Conservation (phyloP, 2,797 vertebrate species). For the Pangasius macronema region DNA sequence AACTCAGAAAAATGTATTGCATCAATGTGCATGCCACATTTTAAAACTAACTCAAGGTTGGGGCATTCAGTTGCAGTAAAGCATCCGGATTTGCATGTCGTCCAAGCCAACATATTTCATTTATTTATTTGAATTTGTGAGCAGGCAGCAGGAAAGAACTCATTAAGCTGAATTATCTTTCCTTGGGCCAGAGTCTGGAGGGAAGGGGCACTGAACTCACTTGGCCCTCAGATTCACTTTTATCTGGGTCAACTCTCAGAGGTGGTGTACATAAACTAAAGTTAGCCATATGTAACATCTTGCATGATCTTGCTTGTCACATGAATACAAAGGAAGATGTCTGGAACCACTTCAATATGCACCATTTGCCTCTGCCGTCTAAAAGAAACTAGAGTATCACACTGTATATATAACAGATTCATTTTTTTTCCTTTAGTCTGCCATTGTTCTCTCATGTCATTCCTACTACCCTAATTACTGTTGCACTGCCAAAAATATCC, state of each 20-base stretch:
- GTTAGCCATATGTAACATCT: background rate
- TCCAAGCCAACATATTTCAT: conserved; percentile 39
- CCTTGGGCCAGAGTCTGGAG: conserved; percentile 58
- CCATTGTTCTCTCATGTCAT: conserved; percentile 7
- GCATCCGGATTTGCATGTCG: conserved; percentile 25
- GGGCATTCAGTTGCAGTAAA: conserved; percentile 31
- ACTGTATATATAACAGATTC: background rate
- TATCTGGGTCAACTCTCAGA: conserved; percentile 14
- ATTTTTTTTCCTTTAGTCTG: background rate
- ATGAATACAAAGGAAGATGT: background rate
- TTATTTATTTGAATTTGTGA: conserved; percentile 64
- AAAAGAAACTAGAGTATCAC: background rate
- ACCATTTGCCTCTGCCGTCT: background rate
- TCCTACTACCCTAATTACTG: background rate
- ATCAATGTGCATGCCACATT: background rate
- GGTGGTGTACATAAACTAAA: background rate
- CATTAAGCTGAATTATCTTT: conserved; percentile 66
- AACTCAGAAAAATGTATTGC: background rate
- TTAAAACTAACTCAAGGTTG: conserved; percentile 29
- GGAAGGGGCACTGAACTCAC: conserved; percentile 28
- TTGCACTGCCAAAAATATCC: conserved; percentile 19
- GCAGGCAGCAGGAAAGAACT: conserved; percentile 65
- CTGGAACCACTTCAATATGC: background rate
- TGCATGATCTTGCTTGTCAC: background rate
- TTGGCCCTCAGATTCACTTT: background rate